phyloP scores from a whole-genome alignment of 2,113 vertebrate genomes.

The Octodon degus region DNA sequence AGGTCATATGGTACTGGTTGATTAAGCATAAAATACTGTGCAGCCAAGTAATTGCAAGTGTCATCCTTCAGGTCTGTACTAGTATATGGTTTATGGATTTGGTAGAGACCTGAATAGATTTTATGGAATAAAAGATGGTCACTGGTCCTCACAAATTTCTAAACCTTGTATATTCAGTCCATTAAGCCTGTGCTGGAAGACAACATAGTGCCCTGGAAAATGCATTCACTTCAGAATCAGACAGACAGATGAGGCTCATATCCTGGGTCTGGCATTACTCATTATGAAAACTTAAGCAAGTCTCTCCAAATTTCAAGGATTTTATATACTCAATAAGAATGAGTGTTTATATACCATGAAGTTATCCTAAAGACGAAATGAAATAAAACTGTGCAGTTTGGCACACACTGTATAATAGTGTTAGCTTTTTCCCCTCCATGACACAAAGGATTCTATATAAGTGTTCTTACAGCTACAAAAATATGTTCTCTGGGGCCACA shows the following conservation, averaged over 20 bases:
- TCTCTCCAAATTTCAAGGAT: not conserved
- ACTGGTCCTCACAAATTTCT: not conserved
- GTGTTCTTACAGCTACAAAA: not conserved
- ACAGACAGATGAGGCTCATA: not conserved
- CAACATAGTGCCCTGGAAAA: not conserved
- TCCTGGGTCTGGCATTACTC: not conserved
- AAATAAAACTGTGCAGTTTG: not conserved
- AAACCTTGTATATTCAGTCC: not conserved
- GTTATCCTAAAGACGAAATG: not conserved
- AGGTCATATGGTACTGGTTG: not conserved
- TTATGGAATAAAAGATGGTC: not conserved
- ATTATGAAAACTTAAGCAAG: not conserved
- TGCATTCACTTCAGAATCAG: conserved; percentile 15
- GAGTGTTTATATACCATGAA: not conserved
- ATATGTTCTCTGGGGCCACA: not conserved
- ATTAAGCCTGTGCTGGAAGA: not conserved
- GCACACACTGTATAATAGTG: not conserved
- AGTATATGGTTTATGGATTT: not conserved
- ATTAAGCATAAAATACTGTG: not conserved
- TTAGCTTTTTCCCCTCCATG: not conserved
- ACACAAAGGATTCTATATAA: not conserved
- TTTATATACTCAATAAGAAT: not conserved
- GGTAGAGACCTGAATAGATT: not conserved
- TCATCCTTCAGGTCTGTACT: not conserved
- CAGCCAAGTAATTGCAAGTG: not conserved